phyloP scores from a whole-genome alignment of 1,140 invertebrate genomes.

The Drosophila sulfurigaster region DNA sequence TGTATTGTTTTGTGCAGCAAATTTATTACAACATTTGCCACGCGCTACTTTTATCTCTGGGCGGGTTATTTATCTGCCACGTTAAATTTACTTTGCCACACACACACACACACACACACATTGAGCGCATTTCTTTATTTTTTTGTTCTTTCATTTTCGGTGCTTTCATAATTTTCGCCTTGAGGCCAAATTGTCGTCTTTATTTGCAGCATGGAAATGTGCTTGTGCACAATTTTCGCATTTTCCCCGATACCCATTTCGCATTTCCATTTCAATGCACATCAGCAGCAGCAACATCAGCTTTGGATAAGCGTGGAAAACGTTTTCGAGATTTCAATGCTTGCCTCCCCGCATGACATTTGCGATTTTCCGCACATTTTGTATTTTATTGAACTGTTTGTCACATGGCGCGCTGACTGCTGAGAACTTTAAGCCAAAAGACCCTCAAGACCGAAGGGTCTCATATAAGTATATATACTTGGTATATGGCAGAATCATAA shows the following conservation, averaged over 20 bases:
- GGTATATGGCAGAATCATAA: conserved; percentile 52
- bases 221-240: conserved; percentile 63
- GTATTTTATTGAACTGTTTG: conserved; percentile 84
- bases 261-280: conserved; percentile 76
- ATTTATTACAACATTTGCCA: conserved; percentile 77
- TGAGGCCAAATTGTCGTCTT: conserved; percentile 81
- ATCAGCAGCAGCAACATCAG: conserved; percentile 35
- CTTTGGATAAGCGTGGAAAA: conserved; percentile 65
- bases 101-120: conserved; percentile 13
- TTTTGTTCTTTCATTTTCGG: conserved; percentile 17
- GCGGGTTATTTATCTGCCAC: conserved; percentile 80
- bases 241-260: conserved; percentile 50
- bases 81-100: conserved; percentile 74
- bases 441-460: neutral
- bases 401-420: conserved; percentile 58
- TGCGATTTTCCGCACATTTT: conserved; percentile 84
- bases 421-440: conserved; percentile 34
- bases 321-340: conserved; percentile 71
- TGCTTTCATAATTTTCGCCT: conserved; percentile 80
- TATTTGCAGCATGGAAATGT: conserved; percentile 79
- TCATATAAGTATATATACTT: neutral
- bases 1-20: conserved; percentile 78
- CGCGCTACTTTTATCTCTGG: conserved; percentile 58
- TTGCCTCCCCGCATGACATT: conserved; percentile 64
- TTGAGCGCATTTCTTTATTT: conserved; percentile 4